These are phyloP conservation scores for Ceratina australensis DNA, from an alignment of 1,140 invertebrate species.

Conservation along the genomic window DNA sequence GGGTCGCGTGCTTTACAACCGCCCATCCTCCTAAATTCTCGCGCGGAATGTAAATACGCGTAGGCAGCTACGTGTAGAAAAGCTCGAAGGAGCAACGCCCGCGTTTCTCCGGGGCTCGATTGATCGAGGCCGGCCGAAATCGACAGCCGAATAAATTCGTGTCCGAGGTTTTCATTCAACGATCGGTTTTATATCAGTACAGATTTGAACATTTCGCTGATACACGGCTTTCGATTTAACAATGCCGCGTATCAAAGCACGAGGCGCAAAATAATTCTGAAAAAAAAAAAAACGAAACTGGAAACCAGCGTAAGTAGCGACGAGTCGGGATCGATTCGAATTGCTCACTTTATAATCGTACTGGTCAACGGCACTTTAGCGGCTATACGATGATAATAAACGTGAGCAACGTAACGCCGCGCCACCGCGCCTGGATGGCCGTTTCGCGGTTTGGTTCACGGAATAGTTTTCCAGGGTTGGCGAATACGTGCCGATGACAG, in stretches of 20 bases:
- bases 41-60: constrained; percentile 21
- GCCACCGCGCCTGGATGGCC: not conserved
- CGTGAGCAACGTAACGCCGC: not conserved
- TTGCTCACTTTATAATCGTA: constrained; percentile 19
- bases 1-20: constrained; percentile 9
- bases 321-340: not conserved
- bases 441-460: constrained; percentile 22
- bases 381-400: constrained; percentile 1
- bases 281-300: not conserved
- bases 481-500: constrained; percentile 20
- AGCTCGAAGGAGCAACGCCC: not conserved
- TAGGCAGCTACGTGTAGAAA: not conserved
- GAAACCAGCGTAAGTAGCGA: not conserved
- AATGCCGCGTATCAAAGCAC: too few species aligned
- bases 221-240: not conserved
- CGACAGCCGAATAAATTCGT: not conserved
- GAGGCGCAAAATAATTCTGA: too few species aligned
- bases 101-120: not conserved
- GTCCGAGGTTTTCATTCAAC: not conserved
- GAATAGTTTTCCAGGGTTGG: constrained; percentile 6
- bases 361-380: not conserved
- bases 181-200: too few species aligned
- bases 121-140: not conserved
- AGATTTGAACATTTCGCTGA: not conserved
- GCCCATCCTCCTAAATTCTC: constrained; percentile 25